Evolutionary conservation across 2,888 invertebrate genomes (phyloP), one percentile per base, ranked within the genome.

Genomic region (Athripsodes cinereus): DNA sequence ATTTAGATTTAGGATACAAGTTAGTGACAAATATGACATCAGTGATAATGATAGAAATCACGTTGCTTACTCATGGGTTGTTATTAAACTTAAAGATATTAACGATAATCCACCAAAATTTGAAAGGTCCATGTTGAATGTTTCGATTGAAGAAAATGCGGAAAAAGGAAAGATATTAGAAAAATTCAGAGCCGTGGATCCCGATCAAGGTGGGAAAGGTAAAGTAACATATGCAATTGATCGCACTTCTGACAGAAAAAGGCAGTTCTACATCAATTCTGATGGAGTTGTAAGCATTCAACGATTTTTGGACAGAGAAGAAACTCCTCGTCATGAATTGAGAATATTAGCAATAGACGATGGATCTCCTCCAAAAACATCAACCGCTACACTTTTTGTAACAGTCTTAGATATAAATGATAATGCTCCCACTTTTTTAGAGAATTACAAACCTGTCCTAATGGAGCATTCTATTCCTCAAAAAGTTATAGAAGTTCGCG

Each of bases 31-130:
- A 76, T 85, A 85, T 5, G 85, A 86, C 69, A 85, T 85, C 66
- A 85, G 84, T 68, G 85, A 85, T 71, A 85, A 85, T 67, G 92
- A 92, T 70, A 89, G 89, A 66, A 85, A 88, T 67, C 88, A 89
- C 74, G 85, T 88, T 11, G 88, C 88, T 22, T 85, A 85, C 68
- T 87, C 88, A 1, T 86, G 85, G 61, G 80, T 81, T 51, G 75
- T 79, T 59, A 79, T 81, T 59, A 74, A 76, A 66, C 75, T 80
- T 49, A 78, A 74, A 62, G 80, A 83, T 68, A 78, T 81, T 53
- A 82, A 82, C 67, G 82, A 83, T 69, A 82, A 82, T 66, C 72
- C 78, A 2, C 82, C 83, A 13, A 73, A 74, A 50, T 83, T 83
- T 68, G 74, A 76, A 64, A 69, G 74, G 56, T 74, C 74, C 11